A percentile compares a stretch with the other conserved stretches of the same genome.
These are phyloP conservation scores for Ctenodactylus gundi DNA, from an alignment of 2,113 vertebrate species.

Conservation along the genomic window DNA sequence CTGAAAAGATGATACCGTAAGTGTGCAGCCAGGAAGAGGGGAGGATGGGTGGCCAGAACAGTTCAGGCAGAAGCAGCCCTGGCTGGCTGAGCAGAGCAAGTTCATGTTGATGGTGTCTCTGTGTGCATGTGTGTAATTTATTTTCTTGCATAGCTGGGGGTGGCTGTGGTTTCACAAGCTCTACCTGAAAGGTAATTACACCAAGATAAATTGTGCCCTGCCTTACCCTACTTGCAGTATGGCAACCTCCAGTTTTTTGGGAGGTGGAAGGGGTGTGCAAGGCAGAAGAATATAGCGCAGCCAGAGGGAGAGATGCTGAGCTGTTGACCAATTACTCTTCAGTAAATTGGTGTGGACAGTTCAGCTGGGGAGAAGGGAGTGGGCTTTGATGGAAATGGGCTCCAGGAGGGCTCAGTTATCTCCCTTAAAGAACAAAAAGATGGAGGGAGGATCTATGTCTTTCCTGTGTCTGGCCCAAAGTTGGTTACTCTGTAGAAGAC, in stretches of 20 bases:
- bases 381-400: not conserved
- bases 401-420: not conserved
- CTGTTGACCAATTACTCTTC: not conserved
- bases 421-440: not conserved
- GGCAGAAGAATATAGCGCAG: not conserved
- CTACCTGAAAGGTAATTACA: slow-evolving; percentile 63
- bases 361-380: not conserved
- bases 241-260: not conserved
- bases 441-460: rapidly evolving
- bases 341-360: no score
- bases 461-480: not conserved
- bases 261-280: not conserved
- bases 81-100: not conserved
- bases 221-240: not conserved
- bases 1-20: not conserved
- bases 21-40: not conserved
- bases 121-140: not conserved
- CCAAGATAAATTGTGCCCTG: slow-evolving; percentile 40
- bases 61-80: not conserved
- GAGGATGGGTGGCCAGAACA: rapidly evolving
- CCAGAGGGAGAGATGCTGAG: not conserved
- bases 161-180: slow-evolving; percentile 10
- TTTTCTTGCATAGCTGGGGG: not conserved
- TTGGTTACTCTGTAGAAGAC: no score
- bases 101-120: rapidly evolving